Percentiles rank a stretch among this genome's conserved stretches.
Conservation (phyloP, 2,113 vertebrate genomes). For the Lophius piscatorius region DNA sequence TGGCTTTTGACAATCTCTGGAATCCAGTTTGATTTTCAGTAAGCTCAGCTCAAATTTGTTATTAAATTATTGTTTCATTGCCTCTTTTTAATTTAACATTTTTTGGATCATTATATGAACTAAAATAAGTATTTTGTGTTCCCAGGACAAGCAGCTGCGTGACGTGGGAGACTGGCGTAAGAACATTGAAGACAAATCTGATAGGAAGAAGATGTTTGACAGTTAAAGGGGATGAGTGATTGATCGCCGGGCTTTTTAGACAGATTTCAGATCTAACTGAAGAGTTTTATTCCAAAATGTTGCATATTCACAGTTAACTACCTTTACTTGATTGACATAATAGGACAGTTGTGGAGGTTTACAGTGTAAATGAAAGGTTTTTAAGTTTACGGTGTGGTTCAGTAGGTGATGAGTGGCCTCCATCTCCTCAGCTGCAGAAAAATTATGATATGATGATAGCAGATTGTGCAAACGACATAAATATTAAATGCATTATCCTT, state of each 20-base stretch:
- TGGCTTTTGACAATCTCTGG: no score
- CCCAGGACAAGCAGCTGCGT: slow-evolving; percentile 87
- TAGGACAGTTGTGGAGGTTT: not conserved
- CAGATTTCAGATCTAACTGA: slow-evolving; percentile 17
- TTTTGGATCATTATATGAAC: not conserved
- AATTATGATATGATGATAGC: no score
- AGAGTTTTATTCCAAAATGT: slow-evolving; percentile 51
- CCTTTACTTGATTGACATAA: not conserved
- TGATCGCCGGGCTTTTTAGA: slow-evolving; percentile 50
- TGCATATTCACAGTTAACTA: slow-evolving; percentile 9
- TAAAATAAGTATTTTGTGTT: slow-evolving; percentile 26
- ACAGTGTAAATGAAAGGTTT: not conserved
- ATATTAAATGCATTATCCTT: not conserved
- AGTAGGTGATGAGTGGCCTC: slow-evolving; percentile 13
- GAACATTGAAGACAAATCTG: slow-evolving; percentile 98
- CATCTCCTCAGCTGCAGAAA: no score
- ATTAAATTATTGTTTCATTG: not conserved
- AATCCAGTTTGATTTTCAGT: no score
- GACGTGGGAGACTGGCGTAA: slow-evolving; percentile 97
- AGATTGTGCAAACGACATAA: no score
- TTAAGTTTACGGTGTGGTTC: not conserved
- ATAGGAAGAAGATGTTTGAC: slow-evolving; percentile 99
- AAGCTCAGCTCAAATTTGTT: no score
- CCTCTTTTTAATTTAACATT: no score
- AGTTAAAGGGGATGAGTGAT: slow-evolving; percentile 75